Evolutionary conservation across 2,888 invertebrate genomes (phyloP).

Genomic region (Thymelicus sylvestris): DNA sequence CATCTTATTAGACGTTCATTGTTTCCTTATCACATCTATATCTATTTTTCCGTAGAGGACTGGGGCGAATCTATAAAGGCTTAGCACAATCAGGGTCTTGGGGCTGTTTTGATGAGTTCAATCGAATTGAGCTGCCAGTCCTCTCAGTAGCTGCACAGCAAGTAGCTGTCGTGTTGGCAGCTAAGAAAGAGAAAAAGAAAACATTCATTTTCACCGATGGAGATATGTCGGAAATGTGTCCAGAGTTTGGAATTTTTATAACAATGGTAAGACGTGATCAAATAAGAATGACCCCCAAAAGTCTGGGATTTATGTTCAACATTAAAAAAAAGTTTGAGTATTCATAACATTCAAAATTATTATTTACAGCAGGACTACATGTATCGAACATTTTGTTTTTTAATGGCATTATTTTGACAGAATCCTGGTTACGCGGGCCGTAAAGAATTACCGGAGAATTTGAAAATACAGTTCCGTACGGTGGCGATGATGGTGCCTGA

Average conservation of each 20-base stretch:
- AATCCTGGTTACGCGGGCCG: constrained; percentile 99
- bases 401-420: constrained; percentile 72
- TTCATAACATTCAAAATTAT: too few relatives aligned
- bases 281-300: background rate
- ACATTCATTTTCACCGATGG: constrained; percentile 97
- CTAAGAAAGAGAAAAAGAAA: constrained; percentile 97
- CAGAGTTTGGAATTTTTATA: constrained; percentile 98
- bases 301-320: background rate
- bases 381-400: too few relatives aligned
- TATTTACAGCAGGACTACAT: too few relatives aligned
- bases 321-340: too few relatives aligned
- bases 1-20: too few relatives aligned
- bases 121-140: constrained; percentile 97
- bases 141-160: constrained; percentile 96
- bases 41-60: constrained; percentile 85
- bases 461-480: constrained; percentile 98
- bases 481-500: constrained; percentile 99
- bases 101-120: constrained; percentile 99
- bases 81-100: constrained; percentile 97
- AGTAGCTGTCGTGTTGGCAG: constrained; percentile 95
- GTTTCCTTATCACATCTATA: too few relatives aligned
- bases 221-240: constrained; percentile 95
- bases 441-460: constrained; percentile 97
- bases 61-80: constrained; percentile 98
- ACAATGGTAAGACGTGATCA: constrained; percentile 90